Conservation (phyloP, 2,888 invertebrate species). For the Amphimallon solstitiale region DNA sequence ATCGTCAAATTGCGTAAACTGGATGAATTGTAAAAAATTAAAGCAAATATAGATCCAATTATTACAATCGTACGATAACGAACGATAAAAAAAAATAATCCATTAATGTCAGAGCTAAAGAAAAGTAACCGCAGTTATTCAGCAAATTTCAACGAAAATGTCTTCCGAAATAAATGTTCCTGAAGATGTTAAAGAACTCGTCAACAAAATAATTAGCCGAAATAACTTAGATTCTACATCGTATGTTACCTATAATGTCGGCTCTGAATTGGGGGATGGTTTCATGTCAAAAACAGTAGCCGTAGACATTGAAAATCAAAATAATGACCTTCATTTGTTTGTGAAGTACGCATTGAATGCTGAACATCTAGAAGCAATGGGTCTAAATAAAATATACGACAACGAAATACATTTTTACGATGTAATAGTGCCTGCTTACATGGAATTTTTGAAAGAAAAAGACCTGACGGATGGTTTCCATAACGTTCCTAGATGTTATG, state of each 20-base stretch:
- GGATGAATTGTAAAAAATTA: no score
- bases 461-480: slow-evolving; percentile 13
- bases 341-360: slow-evolving; percentile 9
- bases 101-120: no score
- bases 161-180: not conserved
- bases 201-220: not conserved
- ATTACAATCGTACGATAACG: no score
- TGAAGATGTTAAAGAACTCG: slow-evolving; percentile 18
- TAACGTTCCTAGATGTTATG: slow-evolving; percentile 40
- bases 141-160: no score
- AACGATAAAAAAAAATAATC: no score
- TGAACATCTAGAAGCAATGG: not conserved
- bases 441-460: slow-evolving; percentile 26
- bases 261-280: slow-evolving; percentile 27
- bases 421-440: slow-evolving; percentile 4
- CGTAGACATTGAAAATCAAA: slow-evolving; percentile 4
- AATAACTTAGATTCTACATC: slow-evolving; percentile 2
- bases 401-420: slow-evolving; percentile 35
- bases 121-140: no score
- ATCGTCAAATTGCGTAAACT: no score
- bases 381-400: not conserved
- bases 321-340: not conserved
- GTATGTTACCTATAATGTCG: not conserved
- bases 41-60: no score
- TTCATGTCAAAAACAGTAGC: slow-evolving; percentile 24